Conservation (phyloP, 37 sponge, comb jelly and placozoan species). For the Eunapius fragilis region DNA sequence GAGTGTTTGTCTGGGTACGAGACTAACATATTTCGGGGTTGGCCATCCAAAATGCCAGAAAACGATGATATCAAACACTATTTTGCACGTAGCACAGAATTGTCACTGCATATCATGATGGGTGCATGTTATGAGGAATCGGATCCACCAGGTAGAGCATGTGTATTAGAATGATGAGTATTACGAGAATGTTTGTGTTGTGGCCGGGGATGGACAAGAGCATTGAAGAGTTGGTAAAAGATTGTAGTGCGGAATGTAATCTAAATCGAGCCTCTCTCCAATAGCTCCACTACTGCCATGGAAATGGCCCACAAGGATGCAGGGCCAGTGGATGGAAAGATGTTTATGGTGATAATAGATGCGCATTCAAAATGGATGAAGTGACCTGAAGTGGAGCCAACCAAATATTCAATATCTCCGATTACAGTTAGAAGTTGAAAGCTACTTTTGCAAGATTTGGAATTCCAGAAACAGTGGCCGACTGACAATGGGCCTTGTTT, state of each 20-base stretch:
- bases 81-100: too few species aligned
- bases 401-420: background rate
- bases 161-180: constrained; percentile 19
- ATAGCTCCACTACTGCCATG: constrained; percentile 29
- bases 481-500: constrained; percentile 27
- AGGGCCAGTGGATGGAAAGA: constrained; percentile 29
- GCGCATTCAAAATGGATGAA: constrained; percentile 42
- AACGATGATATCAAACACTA: too few species aligned
- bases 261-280: background rate
- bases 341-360: constrained; percentile 44
- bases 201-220: constrained; percentile 27
- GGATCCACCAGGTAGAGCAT: background rate
- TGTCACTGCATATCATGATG: too few species aligned
- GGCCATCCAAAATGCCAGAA: too few species aligned
- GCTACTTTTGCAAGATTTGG: constrained; percentile 32
- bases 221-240: background rate
- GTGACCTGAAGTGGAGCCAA: constrained; percentile 4
- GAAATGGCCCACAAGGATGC: constrained; percentile 32
- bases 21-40: too few species aligned
- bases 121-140: background rate
- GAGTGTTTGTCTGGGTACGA: too few species aligned
- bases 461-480: constrained; percentile 29
- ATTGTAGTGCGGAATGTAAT: constrained; percentile 9
- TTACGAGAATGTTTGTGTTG: constrained; percentile 36
- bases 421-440: constrained; percentile 16